These are phyloP conservation scores for Potorous gilbertii DNA, from an alignment of 2,797 vertebrate species.

Conservation along the genomic window DNA sequence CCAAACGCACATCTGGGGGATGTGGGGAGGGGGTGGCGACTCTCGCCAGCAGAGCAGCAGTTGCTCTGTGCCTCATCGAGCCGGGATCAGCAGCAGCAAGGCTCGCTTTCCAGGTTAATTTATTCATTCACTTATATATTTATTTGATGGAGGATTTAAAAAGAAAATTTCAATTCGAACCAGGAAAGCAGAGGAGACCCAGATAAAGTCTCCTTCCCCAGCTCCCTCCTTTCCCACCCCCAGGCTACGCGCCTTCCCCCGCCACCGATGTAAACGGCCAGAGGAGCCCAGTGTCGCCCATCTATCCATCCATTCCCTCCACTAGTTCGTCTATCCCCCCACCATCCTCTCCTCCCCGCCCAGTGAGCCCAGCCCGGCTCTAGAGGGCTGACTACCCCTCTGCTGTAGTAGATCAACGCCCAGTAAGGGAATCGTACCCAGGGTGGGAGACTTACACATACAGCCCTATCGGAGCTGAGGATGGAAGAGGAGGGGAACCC, in stretches of 20 bases:
- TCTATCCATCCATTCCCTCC: slow-evolving; percentile 42
- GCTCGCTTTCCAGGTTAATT: slow-evolving; percentile 9
- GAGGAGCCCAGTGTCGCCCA: neutral
- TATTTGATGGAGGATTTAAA: slow-evolving; percentile 58
- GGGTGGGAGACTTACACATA: neutral
- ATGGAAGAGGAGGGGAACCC: neutral
- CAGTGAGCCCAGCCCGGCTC: neutral
- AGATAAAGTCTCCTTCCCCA: slow-evolving; percentile 51
- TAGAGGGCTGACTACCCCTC: slow-evolving; percentile 9
- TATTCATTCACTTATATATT: slow-evolving; percentile 51
- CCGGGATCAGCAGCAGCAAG: slow-evolving; percentile 27
- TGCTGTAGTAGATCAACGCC: neutral
- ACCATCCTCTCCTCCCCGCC: slow-evolving; percentile 14
- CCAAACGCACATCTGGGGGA: neutral
- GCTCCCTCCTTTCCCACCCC: slow-evolving; percentile 54
- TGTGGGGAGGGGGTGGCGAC: slow-evolving; percentile 13
- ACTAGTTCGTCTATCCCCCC: slow-evolving; percentile 43
- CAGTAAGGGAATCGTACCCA: neutral
- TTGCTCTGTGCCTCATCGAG: slow-evolving; percentile 7
- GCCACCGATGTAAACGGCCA: neutral
- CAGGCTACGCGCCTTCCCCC: neutral
- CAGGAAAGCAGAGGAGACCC: slow-evolving; percentile 47
- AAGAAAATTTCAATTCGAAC: slow-evolving; percentile 22
- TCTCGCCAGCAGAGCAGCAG: slow-evolving; percentile 20
- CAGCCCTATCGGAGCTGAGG: neutral